phyloP scores from a whole-genome alignment of 2,797 vertebrate genomes.

The Sebastes paucispinis region DNA sequence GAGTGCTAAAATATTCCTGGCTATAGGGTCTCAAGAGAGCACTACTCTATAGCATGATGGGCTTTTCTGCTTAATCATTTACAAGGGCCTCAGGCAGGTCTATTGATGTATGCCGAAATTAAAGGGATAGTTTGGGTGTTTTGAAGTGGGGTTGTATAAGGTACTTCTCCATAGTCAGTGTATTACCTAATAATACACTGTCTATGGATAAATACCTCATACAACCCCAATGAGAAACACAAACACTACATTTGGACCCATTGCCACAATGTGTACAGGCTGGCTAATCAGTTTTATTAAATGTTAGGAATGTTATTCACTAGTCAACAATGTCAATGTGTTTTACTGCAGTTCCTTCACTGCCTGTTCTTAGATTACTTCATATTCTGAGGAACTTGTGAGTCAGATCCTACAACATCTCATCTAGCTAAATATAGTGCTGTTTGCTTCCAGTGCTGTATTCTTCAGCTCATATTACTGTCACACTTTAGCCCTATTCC shows the following conservation, averaged over 20 bases:
- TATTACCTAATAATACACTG: no score
- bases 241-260: neutral
- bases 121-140: no score
- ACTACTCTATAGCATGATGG: neutral
- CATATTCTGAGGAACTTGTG: neutral
- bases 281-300: neutral
- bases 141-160: no score
- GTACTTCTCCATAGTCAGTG: no score
- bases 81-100: neutral
- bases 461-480: neutral
- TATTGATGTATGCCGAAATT: neutral
- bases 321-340: neutral
- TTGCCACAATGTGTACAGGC: neutral
- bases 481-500: neutral
- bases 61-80: slow-evolving; percentile 4
- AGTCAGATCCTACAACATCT: neutral
- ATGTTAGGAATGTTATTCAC: neutral
- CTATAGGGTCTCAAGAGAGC: slow-evolving; percentile 2
- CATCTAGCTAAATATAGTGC: neutral
- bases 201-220: no score
- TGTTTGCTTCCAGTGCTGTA: neutral
- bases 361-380: neutral
- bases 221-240: no score
- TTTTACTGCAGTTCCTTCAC: neutral
- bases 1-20: neutral